A percentile compares a stretch with the other conserved stretches of the same genome.
Conservation (phyloP, 1,140 invertebrate species). For the Subanguina moxae region DNA sequence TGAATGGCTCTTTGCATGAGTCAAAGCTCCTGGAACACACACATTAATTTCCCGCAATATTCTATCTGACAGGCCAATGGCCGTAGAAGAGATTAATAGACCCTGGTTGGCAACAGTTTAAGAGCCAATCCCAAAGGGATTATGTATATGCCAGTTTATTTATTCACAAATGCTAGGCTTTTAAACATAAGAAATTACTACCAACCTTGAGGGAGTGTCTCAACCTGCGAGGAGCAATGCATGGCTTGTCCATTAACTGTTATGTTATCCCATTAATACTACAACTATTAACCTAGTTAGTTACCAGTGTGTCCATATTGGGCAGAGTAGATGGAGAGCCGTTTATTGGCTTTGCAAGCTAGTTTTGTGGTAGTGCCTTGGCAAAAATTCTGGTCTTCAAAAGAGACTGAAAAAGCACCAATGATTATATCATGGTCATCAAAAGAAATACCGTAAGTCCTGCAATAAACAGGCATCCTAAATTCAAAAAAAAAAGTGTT, state of each 20-base stretch:
- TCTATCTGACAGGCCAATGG: neutral
- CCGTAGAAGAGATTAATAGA: neutral
- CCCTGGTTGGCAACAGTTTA: neutral
- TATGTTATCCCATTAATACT: too few species aligned
- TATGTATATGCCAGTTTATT: neutral
- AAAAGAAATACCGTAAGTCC: too few species aligned
- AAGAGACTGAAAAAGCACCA: slow-evolving; percentile 43
- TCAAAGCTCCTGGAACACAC: too few species aligned
- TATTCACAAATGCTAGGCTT: slow-evolving; percentile 4
- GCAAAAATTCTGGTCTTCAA: slow-evolving; percentile 52
- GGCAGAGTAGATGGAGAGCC: slow-evolving; percentile 51
- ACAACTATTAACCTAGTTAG: too few species aligned
- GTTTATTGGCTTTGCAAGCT: slow-evolving; percentile 33
- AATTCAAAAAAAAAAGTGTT: too few species aligned
- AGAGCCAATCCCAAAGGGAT: neutral
- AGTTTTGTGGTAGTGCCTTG: slow-evolving; percentile 44
- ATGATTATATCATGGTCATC: neutral
- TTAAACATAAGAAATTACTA: neutral
- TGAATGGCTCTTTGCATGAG: too few species aligned
- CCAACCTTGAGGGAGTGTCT: slow-evolving; percentile 6
- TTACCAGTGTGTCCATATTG: slow-evolving; percentile 38
- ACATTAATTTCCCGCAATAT: too few species aligned
- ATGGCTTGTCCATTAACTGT: slow-evolving; percentile 37
- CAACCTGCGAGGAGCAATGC: slow-evolving; percentile 24
- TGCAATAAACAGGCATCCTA: too few species aligned